Base-by-base conservation (phyloP, 1,140 invertebrate species). In the Lucilia cuprina region DNA sequence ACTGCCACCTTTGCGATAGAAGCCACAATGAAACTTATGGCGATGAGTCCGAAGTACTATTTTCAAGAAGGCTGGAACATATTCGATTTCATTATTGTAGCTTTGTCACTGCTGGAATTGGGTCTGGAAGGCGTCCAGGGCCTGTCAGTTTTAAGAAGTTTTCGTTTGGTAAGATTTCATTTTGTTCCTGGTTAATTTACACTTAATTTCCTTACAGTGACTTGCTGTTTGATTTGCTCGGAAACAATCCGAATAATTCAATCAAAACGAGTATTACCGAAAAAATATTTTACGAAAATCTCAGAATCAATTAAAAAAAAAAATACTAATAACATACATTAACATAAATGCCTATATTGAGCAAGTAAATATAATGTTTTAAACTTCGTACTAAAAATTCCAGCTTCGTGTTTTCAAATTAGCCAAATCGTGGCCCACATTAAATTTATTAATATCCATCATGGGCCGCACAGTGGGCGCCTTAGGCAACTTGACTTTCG, bases 31-130 rank as follows among this genome's bases (percentile, higher is more conserved):
- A 99, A 99, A 92, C 93, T 99, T 85, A 95, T 98, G 88, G 98
- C 98, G 5, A 97, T 99, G 95, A 98, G 97, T 92, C 98, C 98
- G 82, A 97, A 98, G 89, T 97, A 94, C 92, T 99, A 99, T 92
- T 99, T 99, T 93, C 97, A 98, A 94, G 98, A 99, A 92, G 97
- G 97, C 83, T 99, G 98, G 98, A 99, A 99, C 91, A 98, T 98
- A 87, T 99, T 99, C 92, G 98, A 99, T 93, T 98, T 99, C 91
- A 96, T 99, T 88, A 99, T 99, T 92, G 98, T 99, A 87, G 95
- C 96, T 49, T 94, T 99, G 85, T 99, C 98, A 86, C 93, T 99
- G 84, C 92, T 99, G 86, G 98, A 99, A 92, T 93, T 99, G 87
- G 95, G 96, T 85, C 93, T 99, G 74, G 97, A 98, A 92, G 97